Conservation (phyloP, 1,140 invertebrate genomes). For the Nephila pilipes region DNA sequence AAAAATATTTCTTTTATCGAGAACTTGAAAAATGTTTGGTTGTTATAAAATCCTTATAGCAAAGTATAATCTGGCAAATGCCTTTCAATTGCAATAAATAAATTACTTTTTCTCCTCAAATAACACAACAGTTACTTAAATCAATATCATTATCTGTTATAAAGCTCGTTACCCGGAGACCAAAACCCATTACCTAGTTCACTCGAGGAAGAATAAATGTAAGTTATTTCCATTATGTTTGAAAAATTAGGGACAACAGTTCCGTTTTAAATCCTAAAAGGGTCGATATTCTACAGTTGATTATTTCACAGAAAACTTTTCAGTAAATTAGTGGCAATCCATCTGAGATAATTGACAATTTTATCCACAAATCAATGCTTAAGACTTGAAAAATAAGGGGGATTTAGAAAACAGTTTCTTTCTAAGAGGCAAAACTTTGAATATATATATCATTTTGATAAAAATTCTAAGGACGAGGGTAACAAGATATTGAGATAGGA, state of each 20-base stretch:
- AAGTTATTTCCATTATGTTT: not conserved
- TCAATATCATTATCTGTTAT: not conserved
- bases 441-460: no score
- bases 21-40: no score
- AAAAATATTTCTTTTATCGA: no score
- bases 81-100: no score
- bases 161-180: not conserved
- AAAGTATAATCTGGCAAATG: no score
- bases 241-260: not conserved
- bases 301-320: not conserved
- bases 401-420: no score
- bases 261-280: not conserved
- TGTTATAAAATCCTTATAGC: no score
- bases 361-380: constrained; percentile 3
- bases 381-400: not conserved
- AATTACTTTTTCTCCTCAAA: no score
- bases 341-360: not conserved
- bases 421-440: no score
- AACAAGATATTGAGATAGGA: no score
- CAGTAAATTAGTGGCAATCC: not conserved
- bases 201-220: not conserved
- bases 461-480: no score
- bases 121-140: not conserved
- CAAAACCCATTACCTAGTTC: not conserved
- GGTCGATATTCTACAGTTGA: not conserved